These are phyloP conservation scores for Plectrocnemia conspersa DNA, from an alignment of 1,140 invertebrate genomes.

Conservation along the genomic window DNA sequence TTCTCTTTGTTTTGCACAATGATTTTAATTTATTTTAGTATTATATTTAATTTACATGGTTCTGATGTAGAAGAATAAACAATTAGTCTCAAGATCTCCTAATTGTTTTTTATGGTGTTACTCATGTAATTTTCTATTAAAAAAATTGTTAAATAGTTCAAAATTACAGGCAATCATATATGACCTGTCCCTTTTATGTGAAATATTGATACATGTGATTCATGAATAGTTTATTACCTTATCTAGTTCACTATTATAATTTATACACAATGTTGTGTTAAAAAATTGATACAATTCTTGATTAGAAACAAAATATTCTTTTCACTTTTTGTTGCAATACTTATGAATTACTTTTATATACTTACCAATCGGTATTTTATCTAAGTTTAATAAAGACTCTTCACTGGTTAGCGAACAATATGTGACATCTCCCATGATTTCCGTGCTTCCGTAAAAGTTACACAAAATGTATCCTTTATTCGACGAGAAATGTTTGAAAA, in stretches of 20 bases:
- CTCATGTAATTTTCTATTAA: too few relatives aligned
- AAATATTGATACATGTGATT: too few relatives aligned
- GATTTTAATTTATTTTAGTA: too few relatives aligned
- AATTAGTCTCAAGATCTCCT: too few relatives aligned
- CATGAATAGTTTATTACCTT: neutral
- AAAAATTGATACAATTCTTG: neutral
- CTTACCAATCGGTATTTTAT: constrained; percentile 77
- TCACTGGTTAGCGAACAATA: constrained; percentile 52
- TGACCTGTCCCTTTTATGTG: too few relatives aligned
- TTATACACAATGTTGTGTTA: neutral
- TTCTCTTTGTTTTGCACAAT: too few relatives aligned
- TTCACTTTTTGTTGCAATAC: neutral
- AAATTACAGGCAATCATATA: too few relatives aligned
- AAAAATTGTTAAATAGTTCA: too few relatives aligned
- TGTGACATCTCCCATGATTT: constrained; percentile 80
- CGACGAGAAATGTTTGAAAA: constrained; percentile 64
- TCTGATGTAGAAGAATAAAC: too few relatives aligned
- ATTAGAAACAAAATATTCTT: neutral
- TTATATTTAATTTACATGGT: too few relatives aligned
- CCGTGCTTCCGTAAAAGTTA: constrained; percentile 88
- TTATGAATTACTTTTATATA: constrained; percentile 10
- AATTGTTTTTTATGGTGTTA: too few relatives aligned
- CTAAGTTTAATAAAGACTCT: constrained; percentile 56
- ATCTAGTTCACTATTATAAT: neutral
- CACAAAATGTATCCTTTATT: constrained; percentile 58